Base-by-base conservation (phyloP, 2,888 invertebrate genomes). In the Glyphotaelius pellucidus region DNA sequence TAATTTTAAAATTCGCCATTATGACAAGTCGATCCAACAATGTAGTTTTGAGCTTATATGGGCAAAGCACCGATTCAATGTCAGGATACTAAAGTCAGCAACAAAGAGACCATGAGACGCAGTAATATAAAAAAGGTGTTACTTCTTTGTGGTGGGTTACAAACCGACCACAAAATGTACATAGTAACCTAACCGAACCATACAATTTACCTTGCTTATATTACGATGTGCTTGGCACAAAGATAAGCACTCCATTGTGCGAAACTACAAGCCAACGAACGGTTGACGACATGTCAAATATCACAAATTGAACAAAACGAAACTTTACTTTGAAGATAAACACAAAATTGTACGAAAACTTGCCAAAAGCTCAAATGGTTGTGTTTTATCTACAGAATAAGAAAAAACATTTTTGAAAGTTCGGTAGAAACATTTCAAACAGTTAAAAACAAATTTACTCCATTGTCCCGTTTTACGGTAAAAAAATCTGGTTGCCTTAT, bases 51-150 rank as follows among this genome's bases (percentile, higher is more conserved):
- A n/a, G 7, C 85, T 86, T 86, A 42, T 38, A 42, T n/a, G 85
- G 85, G n/a, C 85, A 86, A 86, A 86, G 30, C 85, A n/a, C 15
- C n/a, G n/a, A 30, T n/a, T 35, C 47, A 86, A 42, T 86, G 85
- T 86, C 42, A 47, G 85, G 38, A 32, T 83, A 25, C 35, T 83
- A n/a, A 67, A 67, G 67, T n/a, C 2, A 67, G 67, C 2, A 67
- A 67, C 67, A 67, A 67, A 67, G 67, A 67, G 67, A 67, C 67
- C 67, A 67, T 67, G 25, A 67, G 67, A n/a, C 67, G 67, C 67
- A 25, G 9, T 67, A n/a, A 25, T 25, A 67, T 19, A 25, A 15
- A 67, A 67, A 67, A 67, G 67, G 67, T 67, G 67, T 67, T n/a
- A 67, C 67, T 25, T 25, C 25, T 52, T 52, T 15, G 14, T 52